Evolutionary conservation across 2,888 invertebrate species (phyloP), one percentile per base, ranked within the genome.

Genomic region (Caenorhabditis afra): DNA sequence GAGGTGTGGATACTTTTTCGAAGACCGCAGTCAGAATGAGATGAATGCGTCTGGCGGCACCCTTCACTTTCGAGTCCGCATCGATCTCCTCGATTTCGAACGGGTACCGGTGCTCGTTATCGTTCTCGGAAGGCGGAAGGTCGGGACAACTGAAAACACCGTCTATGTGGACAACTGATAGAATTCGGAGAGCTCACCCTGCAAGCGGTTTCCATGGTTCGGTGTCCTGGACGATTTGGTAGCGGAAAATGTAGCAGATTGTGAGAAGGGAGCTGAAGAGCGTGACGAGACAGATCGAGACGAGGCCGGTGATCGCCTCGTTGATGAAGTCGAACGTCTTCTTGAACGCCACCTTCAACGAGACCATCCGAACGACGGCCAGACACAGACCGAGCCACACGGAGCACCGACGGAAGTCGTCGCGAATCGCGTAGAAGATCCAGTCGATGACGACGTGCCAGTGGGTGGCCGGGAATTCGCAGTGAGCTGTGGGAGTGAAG

Each of bases 1-100:
- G n/a, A n/a, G n/a, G n/a, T n/a, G n/a, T n/a, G n/a, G n/a, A n/a
- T n/a, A 29, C 29, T 29, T 29, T 29, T 29, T 29, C 29, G 29
- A 29, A 29, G 4, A 29, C 20, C 3, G 65, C 65, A 4, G 65
- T 66, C 7, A 66, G 16, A 18, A 66, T 14, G 1, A 66, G 10
- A 10, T 66, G 65, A 18, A 55, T 20, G 23, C 45, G 22, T 35
- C 65, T 11, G 1, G 65, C 65, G 1, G 7, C 29, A 7, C 29
- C 29, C 29, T 29, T 29, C 4, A 29, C 7, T 29, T 29, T 29
- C 29, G 29, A 29, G 29, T 29, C 29, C 7, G 4, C 44, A 7
- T 66, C 65, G 47, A 55, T 45, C 35, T 66, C 65, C 45, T 66
- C 65, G 4, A 66, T 55, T n/a, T 29, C 18, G n/a, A 55, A 66